Conservation (phyloP, 2,113 vertebrate species). For the Rhadina sibilatrix region DNA sequence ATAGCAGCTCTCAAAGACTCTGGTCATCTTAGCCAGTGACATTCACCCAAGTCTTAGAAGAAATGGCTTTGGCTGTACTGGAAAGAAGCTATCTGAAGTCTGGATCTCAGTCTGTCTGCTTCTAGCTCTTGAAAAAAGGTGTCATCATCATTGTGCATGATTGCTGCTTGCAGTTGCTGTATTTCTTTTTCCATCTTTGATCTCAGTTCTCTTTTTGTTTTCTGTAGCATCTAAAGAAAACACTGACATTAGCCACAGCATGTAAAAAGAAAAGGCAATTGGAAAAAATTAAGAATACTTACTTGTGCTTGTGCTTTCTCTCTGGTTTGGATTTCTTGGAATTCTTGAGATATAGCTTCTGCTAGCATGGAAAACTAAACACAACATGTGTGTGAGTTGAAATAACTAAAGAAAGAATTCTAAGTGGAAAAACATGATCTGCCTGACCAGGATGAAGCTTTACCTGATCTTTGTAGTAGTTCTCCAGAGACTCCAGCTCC, state of each 20-base stretch:
- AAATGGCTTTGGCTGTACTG: slow-evolving; percentile 81
- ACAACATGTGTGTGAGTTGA: background rate
- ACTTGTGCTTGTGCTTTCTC: slow-evolving; percentile 90
- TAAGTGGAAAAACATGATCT: background rate
- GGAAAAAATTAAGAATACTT: background rate
- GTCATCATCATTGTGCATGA: slow-evolving; percentile 84
- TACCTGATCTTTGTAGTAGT: slow-evolving; percentile 95
- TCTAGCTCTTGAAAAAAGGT: slow-evolving; percentile 87
- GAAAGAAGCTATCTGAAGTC: slow-evolving; percentile 87
- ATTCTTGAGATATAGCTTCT: slow-evolving; percentile 86
- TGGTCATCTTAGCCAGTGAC: background rate
- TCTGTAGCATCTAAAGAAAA: slow-evolving; percentile 81
- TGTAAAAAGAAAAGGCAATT: background rate
- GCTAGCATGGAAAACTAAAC: slow-evolving; percentile 90
- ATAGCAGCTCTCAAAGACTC: background rate
- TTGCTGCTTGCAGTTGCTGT: slow-evolving; percentile 84
- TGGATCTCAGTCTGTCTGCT: slow-evolving; percentile 81
- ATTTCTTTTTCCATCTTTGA: slow-evolving; percentile 92
- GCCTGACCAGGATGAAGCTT: background rate
- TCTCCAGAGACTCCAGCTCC: slow-evolving; percentile 91
- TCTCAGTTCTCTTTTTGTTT: slow-evolving; percentile 87
- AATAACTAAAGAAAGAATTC: background rate
- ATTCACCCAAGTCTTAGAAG: background rate
- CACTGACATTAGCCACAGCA: background rate
- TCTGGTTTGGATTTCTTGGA: slow-evolving; percentile 81